phyloP scores from a whole-genome alignment of 2,888 invertebrate genomes.

The Mythimna loreyi region DNA sequence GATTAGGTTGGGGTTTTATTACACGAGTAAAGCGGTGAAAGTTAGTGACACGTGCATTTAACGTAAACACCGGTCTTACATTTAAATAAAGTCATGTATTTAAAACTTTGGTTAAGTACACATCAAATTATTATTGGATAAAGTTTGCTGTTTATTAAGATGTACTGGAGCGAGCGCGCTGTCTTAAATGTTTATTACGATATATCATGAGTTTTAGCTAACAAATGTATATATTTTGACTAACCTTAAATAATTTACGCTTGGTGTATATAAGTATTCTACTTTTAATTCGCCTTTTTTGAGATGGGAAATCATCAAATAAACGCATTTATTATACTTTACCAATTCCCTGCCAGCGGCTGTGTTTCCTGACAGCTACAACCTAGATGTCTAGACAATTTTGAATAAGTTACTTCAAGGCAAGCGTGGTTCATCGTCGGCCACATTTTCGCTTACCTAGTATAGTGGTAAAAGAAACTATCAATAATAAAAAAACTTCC shows the following conservation, averaged over 20 bases:
- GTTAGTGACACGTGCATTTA: conserved; percentile 70
- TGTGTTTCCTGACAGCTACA: too few relatives aligned
- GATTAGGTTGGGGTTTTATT: conserved; percentile 82
- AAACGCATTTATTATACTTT: too few relatives aligned
- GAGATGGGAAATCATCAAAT: too few relatives aligned
- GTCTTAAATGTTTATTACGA: conserved; percentile 35
- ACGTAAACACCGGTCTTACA: conserved; percentile 69
- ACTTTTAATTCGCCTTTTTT: not conserved
- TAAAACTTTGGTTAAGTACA: conserved; percentile 51
- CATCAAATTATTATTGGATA: conserved; percentile 53
- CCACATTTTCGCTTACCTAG: too few relatives aligned
- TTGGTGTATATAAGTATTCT: not conserved
- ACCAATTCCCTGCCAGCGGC: too few relatives aligned
- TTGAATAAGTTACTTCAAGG: too few relatives aligned
- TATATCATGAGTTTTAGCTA: conserved; percentile 26
- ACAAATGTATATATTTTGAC: conserved; percentile 7
- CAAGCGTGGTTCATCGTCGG: too few relatives aligned
- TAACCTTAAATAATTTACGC: not conserved
- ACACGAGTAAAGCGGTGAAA: conserved; percentile 79
- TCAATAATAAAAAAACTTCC: too few relatives aligned
- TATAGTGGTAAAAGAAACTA: too few relatives aligned
- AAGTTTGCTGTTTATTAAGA: conserved; percentile 50
- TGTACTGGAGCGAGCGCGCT: conserved; percentile 8
- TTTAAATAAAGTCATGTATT: conserved; percentile 69
- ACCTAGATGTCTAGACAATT: too few relatives aligned